Conservation (phyloP, 1,140 invertebrate genomes). For the Cheumatopsyche charites region DNA sequence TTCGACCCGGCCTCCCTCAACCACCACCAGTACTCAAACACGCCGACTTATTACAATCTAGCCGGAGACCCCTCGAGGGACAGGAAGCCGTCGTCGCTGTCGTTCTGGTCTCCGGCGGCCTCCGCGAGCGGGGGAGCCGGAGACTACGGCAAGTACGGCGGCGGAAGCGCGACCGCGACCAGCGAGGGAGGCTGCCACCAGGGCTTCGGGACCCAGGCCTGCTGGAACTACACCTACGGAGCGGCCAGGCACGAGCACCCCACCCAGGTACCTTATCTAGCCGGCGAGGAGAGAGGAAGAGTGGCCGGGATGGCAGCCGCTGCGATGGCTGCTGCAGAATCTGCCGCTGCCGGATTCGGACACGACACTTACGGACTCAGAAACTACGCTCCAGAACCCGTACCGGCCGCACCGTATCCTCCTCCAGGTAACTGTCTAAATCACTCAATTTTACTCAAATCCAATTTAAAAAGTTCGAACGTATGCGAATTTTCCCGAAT, state of each 20-base stretch:
- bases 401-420: constrained; percentile 78
- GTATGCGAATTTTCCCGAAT: no score
- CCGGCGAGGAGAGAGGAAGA: constrained; percentile 69
- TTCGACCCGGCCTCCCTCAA: constrained; percentile 68
- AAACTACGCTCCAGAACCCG: constrained; percentile 76
- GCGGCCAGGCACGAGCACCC: constrained; percentile 70
- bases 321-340: constrained; percentile 67
- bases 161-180: constrained; percentile 60
- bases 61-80: constrained; percentile 65
- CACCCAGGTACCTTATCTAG: constrained; percentile 67
- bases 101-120: constrained; percentile 73
- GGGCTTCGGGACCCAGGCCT: constrained; percentile 73
- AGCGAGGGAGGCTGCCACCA: constrained; percentile 71
- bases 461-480: no score
- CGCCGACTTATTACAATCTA: constrained; percentile 80
- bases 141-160: constrained; percentile 68
- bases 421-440: constrained; percentile 70
- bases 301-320: constrained; percentile 62
- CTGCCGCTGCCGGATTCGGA: constrained; percentile 69
- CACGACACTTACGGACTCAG: constrained; percentile 78
- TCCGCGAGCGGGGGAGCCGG: constrained; percentile 64
- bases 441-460: no score
- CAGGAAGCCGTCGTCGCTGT: constrained; percentile 67
- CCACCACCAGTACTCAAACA: constrained; percentile 74
- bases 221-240: constrained; percentile 74